Evolutionary conservation across 2,113 vertebrate species (phyloP).

Genomic region (Conger conger): DNA sequence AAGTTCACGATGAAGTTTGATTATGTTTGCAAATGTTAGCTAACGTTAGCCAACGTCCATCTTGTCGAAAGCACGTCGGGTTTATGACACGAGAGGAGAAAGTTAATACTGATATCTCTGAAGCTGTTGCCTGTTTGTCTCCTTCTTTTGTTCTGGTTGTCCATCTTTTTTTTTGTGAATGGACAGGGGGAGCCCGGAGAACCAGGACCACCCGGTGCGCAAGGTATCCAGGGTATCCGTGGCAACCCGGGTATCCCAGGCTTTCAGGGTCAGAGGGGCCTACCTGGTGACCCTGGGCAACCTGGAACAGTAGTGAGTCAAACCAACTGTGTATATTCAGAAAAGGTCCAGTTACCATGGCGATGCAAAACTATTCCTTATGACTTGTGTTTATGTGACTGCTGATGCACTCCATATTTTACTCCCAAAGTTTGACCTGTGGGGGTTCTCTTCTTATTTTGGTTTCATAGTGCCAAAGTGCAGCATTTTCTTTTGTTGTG

Average conservation of each 20-base stretch:
- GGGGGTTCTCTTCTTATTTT: not conserved
- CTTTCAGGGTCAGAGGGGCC: slow-evolving; percentile 69
- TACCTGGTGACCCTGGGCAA: slow-evolving; percentile 66
- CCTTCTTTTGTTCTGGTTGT: not conserved
- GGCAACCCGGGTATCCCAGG: slow-evolving; percentile 77
- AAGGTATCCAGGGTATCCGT: slow-evolving; percentile 82
- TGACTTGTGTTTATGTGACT: not conserved
- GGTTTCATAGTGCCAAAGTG: not conserved
- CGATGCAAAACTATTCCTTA: not conserved
- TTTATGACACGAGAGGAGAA: not conserved
- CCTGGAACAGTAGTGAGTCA: slow-evolving; percentile 72
- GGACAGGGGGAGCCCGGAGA: slow-evolving; percentile 80
- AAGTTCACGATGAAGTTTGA: no score
- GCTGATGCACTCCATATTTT: no score
- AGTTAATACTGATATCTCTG: not conserved
- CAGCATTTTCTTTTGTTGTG: no score
- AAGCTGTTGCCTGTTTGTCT: not conserved
- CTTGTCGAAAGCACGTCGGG: not conserved
- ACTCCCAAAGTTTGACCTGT: not conserved
- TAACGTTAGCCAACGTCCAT: no score
- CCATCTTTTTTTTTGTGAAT: not conserved
- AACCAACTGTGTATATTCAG: not conserved
- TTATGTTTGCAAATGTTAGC: no score
- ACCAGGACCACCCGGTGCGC: slow-evolving; percentile 76
- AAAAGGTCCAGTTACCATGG: not conserved